These are phyloP conservation scores for Opisthograptis luteolata DNA, from an alignment of 2,888 invertebrate genomes.

Conservation along the genomic window DNA sequence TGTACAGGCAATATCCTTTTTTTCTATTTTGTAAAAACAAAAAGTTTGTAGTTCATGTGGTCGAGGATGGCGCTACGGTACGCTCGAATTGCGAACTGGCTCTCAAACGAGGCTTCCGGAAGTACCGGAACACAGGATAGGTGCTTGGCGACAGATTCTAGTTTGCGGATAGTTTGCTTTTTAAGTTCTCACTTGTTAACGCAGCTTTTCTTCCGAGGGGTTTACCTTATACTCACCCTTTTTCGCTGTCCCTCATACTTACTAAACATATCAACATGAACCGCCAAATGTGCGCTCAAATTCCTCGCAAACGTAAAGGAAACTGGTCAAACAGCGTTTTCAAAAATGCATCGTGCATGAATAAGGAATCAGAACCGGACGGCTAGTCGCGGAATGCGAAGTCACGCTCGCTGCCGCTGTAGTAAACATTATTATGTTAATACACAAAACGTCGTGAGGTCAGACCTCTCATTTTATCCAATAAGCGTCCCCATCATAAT, in stretches of 20 bases:
- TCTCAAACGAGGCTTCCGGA: too few relatives aligned
- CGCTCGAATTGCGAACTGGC: too few relatives aligned
- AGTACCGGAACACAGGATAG: too few relatives aligned
- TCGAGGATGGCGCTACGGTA: too few relatives aligned
- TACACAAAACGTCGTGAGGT: constrained; percentile 33
- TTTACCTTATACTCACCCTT: too few relatives aligned
- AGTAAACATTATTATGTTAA: constrained; percentile 38
- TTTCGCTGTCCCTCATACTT: not conserved
- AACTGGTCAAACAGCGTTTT: constrained; percentile 3
- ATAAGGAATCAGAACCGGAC: constrained; percentile 6
- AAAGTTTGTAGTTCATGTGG: too few relatives aligned
- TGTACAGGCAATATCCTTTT: too few relatives aligned
- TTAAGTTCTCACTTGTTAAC: too few relatives aligned
- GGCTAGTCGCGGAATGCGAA: constrained; percentile 12
- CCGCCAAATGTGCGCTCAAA: not conserved
- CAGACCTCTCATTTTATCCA: constrained; percentile 39
- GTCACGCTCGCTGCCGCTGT: constrained; percentile 19
- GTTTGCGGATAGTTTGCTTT: too few relatives aligned
- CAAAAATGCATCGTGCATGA: constrained; percentile 21
- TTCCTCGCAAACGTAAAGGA: constrained; percentile 9
- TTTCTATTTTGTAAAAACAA: too few relatives aligned
- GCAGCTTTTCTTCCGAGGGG: too few relatives aligned
- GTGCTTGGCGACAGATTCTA: too few relatives aligned
- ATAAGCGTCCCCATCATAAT: constrained; percentile 46
- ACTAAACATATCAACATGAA: not conserved